Conservation (phyloP, 2,113 vertebrate species). For the Rousettus leschenaultii region DNA sequence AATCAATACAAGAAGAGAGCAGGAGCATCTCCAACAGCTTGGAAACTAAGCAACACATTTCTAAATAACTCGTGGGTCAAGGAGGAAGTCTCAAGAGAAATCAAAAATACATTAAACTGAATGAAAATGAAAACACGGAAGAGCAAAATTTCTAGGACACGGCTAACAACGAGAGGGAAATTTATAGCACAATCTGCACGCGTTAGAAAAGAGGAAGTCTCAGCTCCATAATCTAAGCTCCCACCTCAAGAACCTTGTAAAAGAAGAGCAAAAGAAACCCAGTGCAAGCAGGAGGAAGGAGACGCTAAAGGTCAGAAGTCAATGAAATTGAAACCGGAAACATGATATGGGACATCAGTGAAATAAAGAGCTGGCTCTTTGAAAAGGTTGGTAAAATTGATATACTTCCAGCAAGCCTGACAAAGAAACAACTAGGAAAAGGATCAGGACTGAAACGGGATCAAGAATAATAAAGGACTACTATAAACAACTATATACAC, state of each 20-base stretch:
- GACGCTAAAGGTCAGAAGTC: neutral
- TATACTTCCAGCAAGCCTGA: neutral
- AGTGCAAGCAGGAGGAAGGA: neutral
- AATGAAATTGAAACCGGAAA: neutral
- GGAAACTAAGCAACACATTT: neutral
- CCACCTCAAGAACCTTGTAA: neutral
- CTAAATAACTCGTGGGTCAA: neutral
- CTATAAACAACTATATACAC: neutral
- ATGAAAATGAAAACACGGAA: neutral
- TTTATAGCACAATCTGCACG: neutral
- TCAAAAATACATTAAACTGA: neutral
- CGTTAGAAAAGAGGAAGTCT: neutral
- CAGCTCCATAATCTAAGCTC: neutral
- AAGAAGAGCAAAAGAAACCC: neutral
- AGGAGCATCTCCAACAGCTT: neutral
- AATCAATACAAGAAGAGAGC: neutral
- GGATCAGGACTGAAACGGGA: neutral
- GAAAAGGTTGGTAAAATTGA: neutral
- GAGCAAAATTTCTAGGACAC: neutral
- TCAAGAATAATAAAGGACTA: neutral
- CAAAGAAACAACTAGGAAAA: neutral
- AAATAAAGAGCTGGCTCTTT: neutral
- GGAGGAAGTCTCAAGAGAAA: neutral
- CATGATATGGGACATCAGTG: neutral
- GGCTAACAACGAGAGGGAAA: neutral